A percentile compares a stretch with the other conserved stretches of the same genome.
Evolutionary conservation across 2,797 vertebrate species (phyloP).

Genomic region (Myotis daubentonii): DNA sequence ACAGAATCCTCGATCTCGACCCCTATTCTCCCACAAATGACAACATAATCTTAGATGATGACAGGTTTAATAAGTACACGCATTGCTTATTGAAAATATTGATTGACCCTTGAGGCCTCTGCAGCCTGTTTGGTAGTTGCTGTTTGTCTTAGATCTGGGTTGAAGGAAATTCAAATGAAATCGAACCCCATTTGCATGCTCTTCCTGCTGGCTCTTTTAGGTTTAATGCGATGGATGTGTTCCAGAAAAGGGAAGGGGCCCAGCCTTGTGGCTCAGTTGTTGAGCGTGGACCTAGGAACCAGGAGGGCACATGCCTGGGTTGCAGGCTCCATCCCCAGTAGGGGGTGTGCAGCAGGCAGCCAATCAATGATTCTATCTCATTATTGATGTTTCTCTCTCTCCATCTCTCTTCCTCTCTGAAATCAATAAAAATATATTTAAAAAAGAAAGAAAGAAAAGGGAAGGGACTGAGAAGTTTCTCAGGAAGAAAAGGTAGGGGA

Average conservation of each 20-base stretch:
- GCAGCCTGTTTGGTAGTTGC: not conserved
- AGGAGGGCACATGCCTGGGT: too few relatives aligned
- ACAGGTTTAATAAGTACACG: not conserved
- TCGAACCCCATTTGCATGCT: not conserved
- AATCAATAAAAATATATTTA: too few relatives aligned
- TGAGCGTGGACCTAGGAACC: too few relatives aligned
- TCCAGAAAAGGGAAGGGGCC: not conserved
- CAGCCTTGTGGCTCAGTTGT: too few relatives aligned
- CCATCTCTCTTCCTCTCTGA: too few relatives aligned
- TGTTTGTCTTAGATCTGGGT: not conserved
- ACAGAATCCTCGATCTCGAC: not conserved
- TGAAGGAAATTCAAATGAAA: slow-evolving; percentile 39
- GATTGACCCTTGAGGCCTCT: not conserved
- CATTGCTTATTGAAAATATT: not conserved
- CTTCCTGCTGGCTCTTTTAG: slow-evolving; percentile 30
- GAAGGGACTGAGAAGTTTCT: slow-evolving; percentile 26
- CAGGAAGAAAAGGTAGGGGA: not conserved
- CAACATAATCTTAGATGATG: not conserved
- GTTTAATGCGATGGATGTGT: slow-evolving; percentile 28
- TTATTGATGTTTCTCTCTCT: too few relatives aligned
- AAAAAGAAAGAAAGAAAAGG: not conserved
- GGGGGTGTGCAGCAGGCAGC: too few relatives aligned
- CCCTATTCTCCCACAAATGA: not conserved
- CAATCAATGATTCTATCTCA: too few relatives aligned
- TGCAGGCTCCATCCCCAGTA: too few relatives aligned